Evolutionary conservation across 2,888 invertebrate species (phyloP).

Genomic region (Spodoptera exigua): DNA sequence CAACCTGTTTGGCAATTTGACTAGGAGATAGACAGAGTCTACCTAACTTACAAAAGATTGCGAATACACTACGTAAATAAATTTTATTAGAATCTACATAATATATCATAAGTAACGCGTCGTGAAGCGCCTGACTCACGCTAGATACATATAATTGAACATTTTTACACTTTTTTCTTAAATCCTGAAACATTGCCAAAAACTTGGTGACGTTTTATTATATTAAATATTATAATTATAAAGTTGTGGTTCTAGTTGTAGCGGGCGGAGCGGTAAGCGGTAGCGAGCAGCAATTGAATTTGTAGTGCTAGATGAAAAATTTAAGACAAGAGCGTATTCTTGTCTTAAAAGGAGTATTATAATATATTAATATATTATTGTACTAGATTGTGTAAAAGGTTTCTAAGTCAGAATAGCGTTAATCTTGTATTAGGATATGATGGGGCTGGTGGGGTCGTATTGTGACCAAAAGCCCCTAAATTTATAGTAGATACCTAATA

Average conservation of each 20-base stretch:
- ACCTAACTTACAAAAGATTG: constrained; percentile 1
- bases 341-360: too few relatives aligned
- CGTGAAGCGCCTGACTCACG: constrained; percentile 60
- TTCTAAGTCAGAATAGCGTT: too few relatives aligned
- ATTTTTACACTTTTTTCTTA: constrained; percentile 63
- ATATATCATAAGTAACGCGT: constrained; percentile 28
- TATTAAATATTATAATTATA: constrained; percentile 66
- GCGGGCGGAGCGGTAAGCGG: constrained; percentile 49
- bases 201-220: constrained; percentile 63
- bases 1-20: too few relatives aligned
- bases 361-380: too few relatives aligned
- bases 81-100: constrained; percentile 49
- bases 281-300: not conserved
- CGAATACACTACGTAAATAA: constrained; percentile 37
- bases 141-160: constrained; percentile 45
- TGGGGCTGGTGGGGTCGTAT: too few relatives aligned
- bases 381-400: too few relatives aligned
- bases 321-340: too few relatives aligned
- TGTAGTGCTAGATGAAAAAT: too few relatives aligned
- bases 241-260: constrained; percentile 29
- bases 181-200: constrained; percentile 67
- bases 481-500: too few relatives aligned
- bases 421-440: too few relatives aligned
- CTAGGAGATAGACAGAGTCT: too few relatives aligned
- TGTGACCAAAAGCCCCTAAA: too few relatives aligned